Conservation (phyloP, 2,888 invertebrate species). For the Drosophila eohydei region DNA sequence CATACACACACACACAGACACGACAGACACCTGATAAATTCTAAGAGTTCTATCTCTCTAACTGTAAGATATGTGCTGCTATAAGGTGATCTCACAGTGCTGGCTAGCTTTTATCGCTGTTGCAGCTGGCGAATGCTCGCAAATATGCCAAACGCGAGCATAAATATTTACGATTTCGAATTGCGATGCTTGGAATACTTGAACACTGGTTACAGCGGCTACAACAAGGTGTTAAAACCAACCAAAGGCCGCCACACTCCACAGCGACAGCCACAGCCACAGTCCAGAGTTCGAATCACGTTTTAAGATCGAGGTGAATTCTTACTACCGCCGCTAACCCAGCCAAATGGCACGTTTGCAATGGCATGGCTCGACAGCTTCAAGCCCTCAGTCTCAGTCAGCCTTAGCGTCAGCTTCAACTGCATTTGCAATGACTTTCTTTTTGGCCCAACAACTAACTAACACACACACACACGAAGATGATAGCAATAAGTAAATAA, state of each 20-base stretch:
- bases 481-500: constrained; percentile 6
- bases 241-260: constrained; percentile 36
- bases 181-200: constrained; percentile 56
- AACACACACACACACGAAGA: constrained; percentile 9
- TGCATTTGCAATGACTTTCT: constrained; percentile 43
- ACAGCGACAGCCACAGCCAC: constrained; percentile 22
- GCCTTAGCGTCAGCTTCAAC: constrained; percentile 7
- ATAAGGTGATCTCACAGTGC: constrained; percentile 9
- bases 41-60: constrained; percentile 18
- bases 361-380: neutral
- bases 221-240: constrained; percentile 52
- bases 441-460: constrained; percentile 25
- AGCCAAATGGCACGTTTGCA: constrained; percentile 64
- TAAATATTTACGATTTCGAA: constrained; percentile 51
- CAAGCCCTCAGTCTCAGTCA: neutral
- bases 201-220: constrained; percentile 36
- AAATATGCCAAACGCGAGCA: constrained; percentile 58
- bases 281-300: constrained; percentile 70
- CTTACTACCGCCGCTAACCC: constrained; percentile 34
- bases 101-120: constrained; percentile 16
- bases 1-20: neutral
- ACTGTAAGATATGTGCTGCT: constrained; percentile 12
- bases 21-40: constrained; percentile 14
- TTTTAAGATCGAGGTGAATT: constrained; percentile 83
- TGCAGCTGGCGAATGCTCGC: constrained; percentile 27